Evolutionary conservation across 2,797 vertebrate species (phyloP).

Genomic region (Ateles fusciceps): DNA sequence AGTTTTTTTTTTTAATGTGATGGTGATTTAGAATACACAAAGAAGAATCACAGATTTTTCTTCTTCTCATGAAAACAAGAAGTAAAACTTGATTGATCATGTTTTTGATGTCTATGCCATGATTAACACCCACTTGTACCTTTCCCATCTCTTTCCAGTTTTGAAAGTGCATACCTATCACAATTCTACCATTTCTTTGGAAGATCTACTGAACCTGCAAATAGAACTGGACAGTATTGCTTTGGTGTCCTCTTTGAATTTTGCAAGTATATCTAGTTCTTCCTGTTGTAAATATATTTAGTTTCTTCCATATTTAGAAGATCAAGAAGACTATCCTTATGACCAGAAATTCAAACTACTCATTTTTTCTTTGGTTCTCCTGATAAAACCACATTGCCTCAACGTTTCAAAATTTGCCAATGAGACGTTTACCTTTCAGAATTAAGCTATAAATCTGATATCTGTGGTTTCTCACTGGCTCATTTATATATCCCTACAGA

Average conservation of each 20-base stretch:
- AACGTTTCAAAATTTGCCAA: neutral
- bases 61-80: neutral
- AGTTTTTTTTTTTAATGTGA: neutral
- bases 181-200: neutral
- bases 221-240: neutral
- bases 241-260: neutral
- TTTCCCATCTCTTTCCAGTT: too few relatives aligned
- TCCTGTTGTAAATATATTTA: neutral
- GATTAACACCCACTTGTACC: too few relatives aligned
- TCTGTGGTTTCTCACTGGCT: neutral
- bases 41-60: neutral
- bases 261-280: neutral
- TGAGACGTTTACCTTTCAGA: neutral
- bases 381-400: neutral
- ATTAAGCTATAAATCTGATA: neutral
- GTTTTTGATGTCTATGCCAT: neutral
- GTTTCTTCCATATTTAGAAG: neutral
- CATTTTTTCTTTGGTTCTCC: neutral
- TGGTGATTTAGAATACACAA: neutral
- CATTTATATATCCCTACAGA: neutral
- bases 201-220: too few relatives aligned
- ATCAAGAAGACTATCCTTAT: neutral
- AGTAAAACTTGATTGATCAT: neutral
- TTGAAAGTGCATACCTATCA: neutral
- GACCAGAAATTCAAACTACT: neutral